Evolutionary conservation across 92 coral and sea anemone species (phyloP).

Genomic region (Porites evermanni): DNA sequence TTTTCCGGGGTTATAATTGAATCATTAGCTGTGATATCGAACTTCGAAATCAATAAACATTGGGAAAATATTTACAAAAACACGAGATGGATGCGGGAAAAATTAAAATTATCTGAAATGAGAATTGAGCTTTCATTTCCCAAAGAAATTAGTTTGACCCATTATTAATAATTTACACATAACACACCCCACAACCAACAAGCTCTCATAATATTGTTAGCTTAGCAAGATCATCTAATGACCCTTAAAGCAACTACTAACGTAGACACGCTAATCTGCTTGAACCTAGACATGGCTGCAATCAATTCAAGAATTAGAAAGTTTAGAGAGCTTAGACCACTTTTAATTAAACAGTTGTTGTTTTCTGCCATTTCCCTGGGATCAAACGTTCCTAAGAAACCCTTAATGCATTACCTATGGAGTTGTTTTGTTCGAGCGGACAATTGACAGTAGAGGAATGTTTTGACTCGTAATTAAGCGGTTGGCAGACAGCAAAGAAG

Average conservation of each 20-base stretch:
- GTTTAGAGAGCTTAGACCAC: not conserved
- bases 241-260: not conserved
- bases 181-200: conserved; percentile 11
- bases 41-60: conserved; percentile 16
- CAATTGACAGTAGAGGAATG: conserved; percentile 36
- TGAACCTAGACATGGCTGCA: not conserved
- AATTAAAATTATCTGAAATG: not conserved
- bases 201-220: conserved; percentile 9
- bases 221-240: conserved; percentile 16
- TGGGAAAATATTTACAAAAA: not conserved
- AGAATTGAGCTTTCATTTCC: not conserved
- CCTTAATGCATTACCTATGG: not conserved
- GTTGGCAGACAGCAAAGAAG: not conserved
- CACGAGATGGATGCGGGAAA: not conserved
- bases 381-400: not conserved
- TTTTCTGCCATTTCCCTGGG: not conserved
- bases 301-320: not conserved
- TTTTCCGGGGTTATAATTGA: too few relatives aligned
- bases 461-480: conserved; percentile 4
- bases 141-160: not conserved
- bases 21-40: not conserved
- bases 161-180: not conserved
- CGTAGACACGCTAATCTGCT: conserved; percentile 6
- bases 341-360: not conserved
- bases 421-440: conserved; percentile 23